phyloP scores from a whole-genome alignment of 2,113 vertebrate species.

The Mustelus asterias region DNA sequence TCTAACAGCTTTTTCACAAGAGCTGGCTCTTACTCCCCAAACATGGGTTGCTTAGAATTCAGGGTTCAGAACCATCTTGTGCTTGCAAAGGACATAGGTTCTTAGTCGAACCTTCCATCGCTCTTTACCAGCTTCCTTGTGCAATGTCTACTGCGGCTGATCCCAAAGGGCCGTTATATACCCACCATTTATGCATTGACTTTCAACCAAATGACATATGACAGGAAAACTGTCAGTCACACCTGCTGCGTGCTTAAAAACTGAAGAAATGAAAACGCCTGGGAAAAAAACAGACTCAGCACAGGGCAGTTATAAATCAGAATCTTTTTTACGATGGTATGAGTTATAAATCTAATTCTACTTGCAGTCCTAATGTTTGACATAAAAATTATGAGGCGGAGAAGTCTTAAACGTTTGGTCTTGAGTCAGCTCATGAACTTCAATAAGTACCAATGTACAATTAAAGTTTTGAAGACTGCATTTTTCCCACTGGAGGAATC shows the following conservation, averaged over 20 bases:
- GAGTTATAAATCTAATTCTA: conserved; percentile 4
- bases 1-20: not conserved
- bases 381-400: not conserved
- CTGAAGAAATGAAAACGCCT: not conserved
- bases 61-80: not conserved
- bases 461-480: not conserved
- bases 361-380: not conserved
- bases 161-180: not conserved
- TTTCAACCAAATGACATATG: not conserved
- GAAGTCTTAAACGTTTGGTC: not conserved
- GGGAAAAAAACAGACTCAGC: not conserved
- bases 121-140: not conserved
- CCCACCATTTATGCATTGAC: not conserved
- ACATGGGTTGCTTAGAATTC: not conserved
- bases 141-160: not conserved
- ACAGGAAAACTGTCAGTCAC: not conserved
- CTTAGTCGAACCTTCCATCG: not conserved
- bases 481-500: not conserved
- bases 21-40: not conserved
- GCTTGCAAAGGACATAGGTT: not conserved
- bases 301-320: not conserved
- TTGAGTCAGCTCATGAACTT: not conserved
- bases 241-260: not conserved
- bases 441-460: not conserved
- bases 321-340: not conserved